Conservation (phyloP, 1,140 invertebrate species). For the Drosophila busckii region DNA sequence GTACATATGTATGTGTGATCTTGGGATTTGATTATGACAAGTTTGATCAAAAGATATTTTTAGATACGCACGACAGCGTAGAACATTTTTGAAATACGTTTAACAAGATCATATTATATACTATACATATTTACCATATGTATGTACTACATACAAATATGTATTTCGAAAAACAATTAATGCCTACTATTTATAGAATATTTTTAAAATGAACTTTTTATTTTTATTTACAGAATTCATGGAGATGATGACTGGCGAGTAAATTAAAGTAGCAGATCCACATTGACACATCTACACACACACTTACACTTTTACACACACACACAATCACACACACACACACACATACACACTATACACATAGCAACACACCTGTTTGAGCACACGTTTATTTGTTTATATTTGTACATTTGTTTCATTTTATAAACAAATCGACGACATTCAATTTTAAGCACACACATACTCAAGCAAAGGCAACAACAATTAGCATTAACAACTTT, state of each 20-base stretch:
- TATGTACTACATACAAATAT: no score
- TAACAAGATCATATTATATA: no score
- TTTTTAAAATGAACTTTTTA: slow-evolving; percentile 16
- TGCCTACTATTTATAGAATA: slow-evolving; percentile 50
- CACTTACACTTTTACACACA: not conserved
- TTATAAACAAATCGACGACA: slow-evolving; percentile 69
- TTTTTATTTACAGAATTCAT: slow-evolving; percentile 75
- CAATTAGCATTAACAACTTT: slow-evolving; percentile 60
- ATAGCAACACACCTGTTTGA: slow-evolving; percentile 50
- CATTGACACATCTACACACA: slow-evolving; percentile 4
- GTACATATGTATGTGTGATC: no score
- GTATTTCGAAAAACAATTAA: no score
- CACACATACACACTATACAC: slow-evolving; percentile 5
- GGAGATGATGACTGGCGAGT: slow-evolving; percentile 78
- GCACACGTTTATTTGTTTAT: slow-evolving; percentile 56
- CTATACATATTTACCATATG: no score
- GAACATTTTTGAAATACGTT: no score
- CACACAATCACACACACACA: not conserved
- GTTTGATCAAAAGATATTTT: no score
- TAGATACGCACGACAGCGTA: no score
- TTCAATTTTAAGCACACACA: slow-evolving; percentile 47
- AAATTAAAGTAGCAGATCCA: slow-evolving; percentile 50
- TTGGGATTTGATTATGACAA: no score
- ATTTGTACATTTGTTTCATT: slow-evolving; percentile 65
- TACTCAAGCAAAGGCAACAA: slow-evolving; percentile 34